Conservation (phyloP, 2,888 invertebrate genomes). For the Plutella xylostella region DNA sequence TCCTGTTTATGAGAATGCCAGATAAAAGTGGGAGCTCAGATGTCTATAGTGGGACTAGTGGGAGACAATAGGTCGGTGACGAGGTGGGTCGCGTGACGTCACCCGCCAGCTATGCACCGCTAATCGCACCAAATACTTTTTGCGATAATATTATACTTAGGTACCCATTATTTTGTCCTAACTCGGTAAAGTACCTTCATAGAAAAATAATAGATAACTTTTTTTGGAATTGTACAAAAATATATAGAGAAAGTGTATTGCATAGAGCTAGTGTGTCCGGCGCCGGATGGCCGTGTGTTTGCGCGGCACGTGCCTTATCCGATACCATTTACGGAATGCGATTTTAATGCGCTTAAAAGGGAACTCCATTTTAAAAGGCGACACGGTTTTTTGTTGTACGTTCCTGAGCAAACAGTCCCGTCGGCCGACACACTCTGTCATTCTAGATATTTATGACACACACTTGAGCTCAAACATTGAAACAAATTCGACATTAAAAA, state of each 20-base stretch:
- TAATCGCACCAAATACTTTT: too few relatives aligned
- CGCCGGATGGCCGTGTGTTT: not conserved
- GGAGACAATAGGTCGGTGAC: too few relatives aligned
- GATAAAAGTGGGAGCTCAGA: too few relatives aligned
- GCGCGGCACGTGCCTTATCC: conserved; percentile 57
- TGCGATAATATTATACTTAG: too few relatives aligned
- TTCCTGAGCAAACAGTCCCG: conserved; percentile 26
- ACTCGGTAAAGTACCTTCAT: too few relatives aligned
- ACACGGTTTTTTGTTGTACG: conserved; percentile 37
- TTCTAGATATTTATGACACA: not conserved
- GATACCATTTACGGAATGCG: conserved; percentile 56
- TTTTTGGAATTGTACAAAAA: too few relatives aligned
- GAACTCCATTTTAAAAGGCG: conserved; percentile 40
- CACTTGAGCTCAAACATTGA: too few relatives aligned
- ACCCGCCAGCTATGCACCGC: not conserved
- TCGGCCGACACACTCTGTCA: not conserved
- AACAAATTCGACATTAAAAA: too few relatives aligned
- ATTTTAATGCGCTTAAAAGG: conserved; percentile 54
- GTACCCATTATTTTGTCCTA: too few relatives aligned
- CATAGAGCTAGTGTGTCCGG: not conserved
- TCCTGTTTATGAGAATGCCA: too few relatives aligned
- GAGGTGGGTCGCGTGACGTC: not conserved
- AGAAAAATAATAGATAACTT: too few relatives aligned
- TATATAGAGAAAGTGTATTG: not conserved
- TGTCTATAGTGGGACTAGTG: too few relatives aligned